Evolutionary conservation across 1,140 invertebrate species (phyloP).

Genomic region (Grapholita molesta): DNA sequence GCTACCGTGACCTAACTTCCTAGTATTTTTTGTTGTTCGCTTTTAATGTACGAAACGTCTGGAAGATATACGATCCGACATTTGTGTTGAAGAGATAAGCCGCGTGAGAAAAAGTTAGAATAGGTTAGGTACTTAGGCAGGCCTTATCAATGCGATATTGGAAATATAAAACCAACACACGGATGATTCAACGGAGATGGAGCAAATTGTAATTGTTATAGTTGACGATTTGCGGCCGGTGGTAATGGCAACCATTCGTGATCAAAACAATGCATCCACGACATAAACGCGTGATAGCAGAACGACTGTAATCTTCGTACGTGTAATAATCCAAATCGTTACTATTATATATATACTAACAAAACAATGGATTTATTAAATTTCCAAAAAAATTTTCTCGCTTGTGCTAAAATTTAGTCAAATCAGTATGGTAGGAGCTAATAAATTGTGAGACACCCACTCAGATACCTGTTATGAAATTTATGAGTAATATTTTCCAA

Average conservation of each 20-base stretch:
- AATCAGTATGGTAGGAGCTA: neutral
- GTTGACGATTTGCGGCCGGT: neutral
- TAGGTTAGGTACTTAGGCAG: no score
- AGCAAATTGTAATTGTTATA: constrained; percentile 10
- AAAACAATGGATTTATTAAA: constrained; percentile 2
- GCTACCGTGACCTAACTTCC: neutral
- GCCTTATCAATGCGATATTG: neutral
- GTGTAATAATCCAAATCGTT: constrained; percentile 1
- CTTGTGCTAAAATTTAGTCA: neutral
- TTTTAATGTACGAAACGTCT: neutral
- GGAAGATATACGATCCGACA: neutral
- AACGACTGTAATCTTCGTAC: neutral
- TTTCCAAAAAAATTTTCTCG: neutral
- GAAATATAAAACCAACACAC: constrained; percentile 2
- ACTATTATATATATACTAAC: neutral
- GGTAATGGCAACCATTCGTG: neutral
- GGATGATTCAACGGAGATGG: neutral
- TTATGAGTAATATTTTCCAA: constrained; percentile 5
- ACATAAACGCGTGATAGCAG: neutral
- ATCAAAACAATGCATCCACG: constrained; percentile 14
- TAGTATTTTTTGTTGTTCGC: neutral
- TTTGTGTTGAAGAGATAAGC: neutral
- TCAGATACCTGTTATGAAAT: constrained; percentile 10
- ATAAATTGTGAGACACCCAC: neutral
- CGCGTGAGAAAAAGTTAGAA: constrained; percentile 13